Evolutionary conservation across 1,140 invertebrate species (phyloP).

Genomic region (Drosophila nannoptera): DNA sequence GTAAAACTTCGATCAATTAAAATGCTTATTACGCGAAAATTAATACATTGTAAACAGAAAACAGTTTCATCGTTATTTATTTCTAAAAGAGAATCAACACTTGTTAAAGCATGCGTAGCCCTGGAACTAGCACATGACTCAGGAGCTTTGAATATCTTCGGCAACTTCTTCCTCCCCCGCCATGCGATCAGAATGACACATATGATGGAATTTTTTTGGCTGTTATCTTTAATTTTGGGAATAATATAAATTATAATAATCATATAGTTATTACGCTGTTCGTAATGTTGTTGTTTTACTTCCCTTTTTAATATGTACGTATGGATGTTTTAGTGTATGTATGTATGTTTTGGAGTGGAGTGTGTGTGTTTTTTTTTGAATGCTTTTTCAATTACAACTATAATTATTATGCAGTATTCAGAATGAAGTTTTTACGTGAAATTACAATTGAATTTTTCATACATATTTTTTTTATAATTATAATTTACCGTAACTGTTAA

Average conservation of each 20-base stretch:
- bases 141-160: constrained; percentile 25
- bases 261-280: constrained; percentile 73
- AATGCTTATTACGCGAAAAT: too few relatives aligned
- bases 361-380: constrained; percentile 45
- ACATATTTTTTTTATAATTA: constrained; percentile 25
- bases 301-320: constrained; percentile 71
- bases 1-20: too few relatives aligned
- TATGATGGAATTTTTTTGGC: constrained; percentile 52
- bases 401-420: constrained; percentile 65
- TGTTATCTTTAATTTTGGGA: constrained; percentile 77
- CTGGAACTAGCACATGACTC: constrained; percentile 61
- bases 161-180: constrained; percentile 18
- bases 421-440: constrained; percentile 68
- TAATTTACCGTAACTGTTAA: constrained; percentile 48
- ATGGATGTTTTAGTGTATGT: constrained; percentile 46
- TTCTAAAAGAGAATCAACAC: neutral
- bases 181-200: constrained; percentile 34
- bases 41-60: too few relatives aligned
- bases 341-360: constrained; percentile 43
- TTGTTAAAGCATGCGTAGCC: constrained; percentile 11
- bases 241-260: constrained; percentile 78
- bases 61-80: too few relatives aligned
- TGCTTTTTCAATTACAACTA: constrained; percentile 64
- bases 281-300: constrained; percentile 73
- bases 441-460: constrained; percentile 55